Percentiles rank a stretch among this genome's conserved stretches.
Evolutionary conservation across 2,113 vertebrate genomes (phyloP).

Genomic region (Tupaia tana): DNA sequence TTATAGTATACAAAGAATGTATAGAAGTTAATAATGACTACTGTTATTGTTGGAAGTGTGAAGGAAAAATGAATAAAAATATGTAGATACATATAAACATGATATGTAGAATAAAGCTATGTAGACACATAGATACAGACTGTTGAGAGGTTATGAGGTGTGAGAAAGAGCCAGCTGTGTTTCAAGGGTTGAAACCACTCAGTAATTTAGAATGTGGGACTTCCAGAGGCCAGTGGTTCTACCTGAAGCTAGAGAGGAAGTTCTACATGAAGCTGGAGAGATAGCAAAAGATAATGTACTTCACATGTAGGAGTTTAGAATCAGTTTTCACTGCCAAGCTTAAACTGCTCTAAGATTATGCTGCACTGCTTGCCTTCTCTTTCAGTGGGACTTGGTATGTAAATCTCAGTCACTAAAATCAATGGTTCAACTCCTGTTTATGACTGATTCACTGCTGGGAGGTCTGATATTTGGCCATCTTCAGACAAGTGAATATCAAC

Average conservation of each 20-base stretch:
- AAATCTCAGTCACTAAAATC: constrained; percentile 80
- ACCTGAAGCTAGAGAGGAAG: neutral
- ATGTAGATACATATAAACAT: neutral
- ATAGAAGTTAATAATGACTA: too few species aligned
- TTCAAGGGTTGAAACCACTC: neutral
- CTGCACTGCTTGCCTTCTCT: neutral
- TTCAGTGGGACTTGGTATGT: constrained; percentile 87
- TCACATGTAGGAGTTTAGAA: neutral
- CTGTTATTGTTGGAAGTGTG: too few species aligned
- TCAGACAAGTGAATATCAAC: constrained; percentile 62
- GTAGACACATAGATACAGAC: neutral
- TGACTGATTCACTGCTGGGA: constrained; percentile 85
- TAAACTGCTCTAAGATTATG: neutral
- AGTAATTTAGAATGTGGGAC: neutral
- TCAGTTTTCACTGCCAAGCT: neutral
- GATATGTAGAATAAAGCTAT: too few species aligned
- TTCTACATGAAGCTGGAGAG: too few species aligned
- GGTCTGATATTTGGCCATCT: constrained; percentile 81
- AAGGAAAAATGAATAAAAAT: neutral
- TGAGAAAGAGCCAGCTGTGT: neutral
- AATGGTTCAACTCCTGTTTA: constrained; percentile 84
- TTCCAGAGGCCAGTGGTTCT: too few species aligned
- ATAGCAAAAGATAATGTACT: neutral
- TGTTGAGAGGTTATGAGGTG: neutral
- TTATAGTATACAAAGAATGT: neutral